A percentile compares a stretch with the other conserved stretches of the same genome.
These are phyloP conservation scores for Gasteruption jaculator DNA, from an alignment of 2,888 invertebrate genomes.

Conservation along the genomic window DNA sequence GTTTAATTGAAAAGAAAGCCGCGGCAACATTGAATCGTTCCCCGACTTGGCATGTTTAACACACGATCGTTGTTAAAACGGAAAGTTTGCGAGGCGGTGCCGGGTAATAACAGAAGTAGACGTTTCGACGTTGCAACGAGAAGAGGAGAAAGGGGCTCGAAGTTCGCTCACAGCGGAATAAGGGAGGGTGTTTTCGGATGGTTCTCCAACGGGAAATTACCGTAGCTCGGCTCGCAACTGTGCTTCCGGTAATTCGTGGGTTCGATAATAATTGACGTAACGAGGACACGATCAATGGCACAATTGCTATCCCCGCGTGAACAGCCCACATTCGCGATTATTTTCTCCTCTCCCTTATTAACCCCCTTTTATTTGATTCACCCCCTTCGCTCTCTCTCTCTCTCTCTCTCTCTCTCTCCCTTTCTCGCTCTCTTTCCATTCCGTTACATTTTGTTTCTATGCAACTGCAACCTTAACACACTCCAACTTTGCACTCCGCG, in stretches of 20 bases:
- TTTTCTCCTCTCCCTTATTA: conserved; percentile 18
- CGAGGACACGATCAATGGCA: conserved; percentile 37
- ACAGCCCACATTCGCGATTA: conserved; percentile 22
- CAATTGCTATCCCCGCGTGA: conserved; percentile 19
- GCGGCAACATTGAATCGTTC: too few species aligned
- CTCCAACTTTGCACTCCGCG: too few species aligned
- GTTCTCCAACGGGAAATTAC: conserved; percentile 35
- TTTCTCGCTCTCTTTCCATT: neutral
- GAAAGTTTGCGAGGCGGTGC: too few species aligned
- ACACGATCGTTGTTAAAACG: too few species aligned
- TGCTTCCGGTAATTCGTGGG: conserved; percentile 35
- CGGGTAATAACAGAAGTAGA: too few species aligned
- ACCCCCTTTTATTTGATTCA: conserved; percentile 13
- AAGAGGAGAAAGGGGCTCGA: too few species aligned
- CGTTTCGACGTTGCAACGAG: too few species aligned
- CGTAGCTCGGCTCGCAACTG: conserved; percentile 30
- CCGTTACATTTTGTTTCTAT: conserved; percentile 8
- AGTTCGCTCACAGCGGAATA: neutral
- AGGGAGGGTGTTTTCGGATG: neutral
- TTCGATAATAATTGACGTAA: conserved; percentile 45
- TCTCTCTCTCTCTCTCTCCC: neutral
- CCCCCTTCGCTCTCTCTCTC: neutral
- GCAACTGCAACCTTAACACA: too few species aligned
- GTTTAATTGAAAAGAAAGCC: too few species aligned
- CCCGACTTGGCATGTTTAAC: too few species aligned